Conservation (phyloP, 2,888 invertebrate species). For the Conomelus anceps region DNA sequence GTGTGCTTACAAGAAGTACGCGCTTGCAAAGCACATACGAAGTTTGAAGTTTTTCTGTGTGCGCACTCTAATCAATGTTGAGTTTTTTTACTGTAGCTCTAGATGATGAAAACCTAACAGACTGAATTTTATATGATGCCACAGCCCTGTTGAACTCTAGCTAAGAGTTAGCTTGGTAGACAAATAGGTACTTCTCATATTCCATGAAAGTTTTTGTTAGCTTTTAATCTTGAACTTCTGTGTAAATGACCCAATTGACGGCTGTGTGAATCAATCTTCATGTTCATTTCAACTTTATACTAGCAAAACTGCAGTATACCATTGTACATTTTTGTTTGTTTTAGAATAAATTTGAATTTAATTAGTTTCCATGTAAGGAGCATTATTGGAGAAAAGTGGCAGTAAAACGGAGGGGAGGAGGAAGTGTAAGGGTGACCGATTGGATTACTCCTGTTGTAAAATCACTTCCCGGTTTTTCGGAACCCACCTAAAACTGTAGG, state of each 20-base stretch:
- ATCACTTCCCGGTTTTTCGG: too few species aligned
- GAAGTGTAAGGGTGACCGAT: too few species aligned
- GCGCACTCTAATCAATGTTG: not conserved
- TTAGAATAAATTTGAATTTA: too few species aligned
- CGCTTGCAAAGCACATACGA: not conserved
- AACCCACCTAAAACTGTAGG: too few species aligned
- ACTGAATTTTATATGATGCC: not conserved
- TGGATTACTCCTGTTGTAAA: too few species aligned
- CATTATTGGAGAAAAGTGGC: too few species aligned
- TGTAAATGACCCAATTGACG: not conserved
- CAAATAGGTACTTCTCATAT: not conserved
- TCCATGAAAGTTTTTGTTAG: not conserved
- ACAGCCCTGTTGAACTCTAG: not conserved
- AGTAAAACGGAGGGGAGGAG: too few species aligned
- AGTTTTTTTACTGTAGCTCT: not conserved
- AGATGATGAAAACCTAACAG: not conserved
- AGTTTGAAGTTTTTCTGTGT: not conserved
- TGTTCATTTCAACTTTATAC: conserved; percentile 27
- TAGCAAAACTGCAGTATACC: conserved; percentile 31
- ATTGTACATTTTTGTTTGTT: too few species aligned
- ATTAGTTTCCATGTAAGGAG: too few species aligned
- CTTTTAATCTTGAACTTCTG: not conserved
- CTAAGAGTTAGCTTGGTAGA: too few species aligned
- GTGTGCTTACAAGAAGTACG: not conserved
- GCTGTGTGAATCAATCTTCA: not conserved